Evolutionary conservation across 2,888 invertebrate genomes (phyloP).

Genomic region (Drosophila peninsularis): DNA sequence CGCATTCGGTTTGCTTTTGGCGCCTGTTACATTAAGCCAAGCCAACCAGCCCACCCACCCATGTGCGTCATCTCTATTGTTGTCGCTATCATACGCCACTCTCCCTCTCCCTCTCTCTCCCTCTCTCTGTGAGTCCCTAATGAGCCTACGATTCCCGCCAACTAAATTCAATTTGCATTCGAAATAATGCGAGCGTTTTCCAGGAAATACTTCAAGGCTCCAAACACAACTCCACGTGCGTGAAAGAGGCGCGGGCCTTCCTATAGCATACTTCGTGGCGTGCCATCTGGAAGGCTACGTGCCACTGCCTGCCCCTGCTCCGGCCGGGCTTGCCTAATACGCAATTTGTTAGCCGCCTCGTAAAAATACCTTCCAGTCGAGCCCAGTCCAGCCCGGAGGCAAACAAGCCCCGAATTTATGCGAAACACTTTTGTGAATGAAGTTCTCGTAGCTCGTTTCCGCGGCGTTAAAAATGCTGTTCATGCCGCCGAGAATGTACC

Average conservation of each 20-base stretch:
- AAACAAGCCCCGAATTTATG: constrained; percentile 12
- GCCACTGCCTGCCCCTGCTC: background rate
- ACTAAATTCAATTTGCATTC: constrained; percentile 69
- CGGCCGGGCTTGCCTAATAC: constrained; percentile 10
- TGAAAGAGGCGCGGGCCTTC: constrained; percentile 28
- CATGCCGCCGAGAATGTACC: constrained; percentile 15
- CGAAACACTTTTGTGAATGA: constrained; percentile 70
- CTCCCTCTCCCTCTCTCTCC: too few species aligned
- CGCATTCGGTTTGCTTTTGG: constrained; percentile 47
- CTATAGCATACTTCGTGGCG: constrained; percentile 4
- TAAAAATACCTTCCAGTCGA: constrained; percentile 53
- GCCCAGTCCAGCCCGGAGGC: background rate
- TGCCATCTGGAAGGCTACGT: constrained; percentile 11
- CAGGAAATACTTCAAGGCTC: constrained; percentile 45
- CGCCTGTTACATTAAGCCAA: constrained; percentile 28
- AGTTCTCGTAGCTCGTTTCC: constrained; percentile 37
- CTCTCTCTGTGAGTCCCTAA: background rate
- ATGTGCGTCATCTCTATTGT: constrained; percentile 71
- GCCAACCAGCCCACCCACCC: constrained; percentile 24
- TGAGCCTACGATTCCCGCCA: constrained; percentile 13
- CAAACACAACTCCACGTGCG: constrained; percentile 17
- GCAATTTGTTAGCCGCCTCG: constrained; percentile 52
- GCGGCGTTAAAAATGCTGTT: constrained; percentile 23
- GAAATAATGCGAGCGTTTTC: constrained; percentile 47
- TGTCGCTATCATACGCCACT: constrained; percentile 36